phyloP scores from a whole-genome alignment of 92 coral and sea anemone species.

The Umimayanthus kanabou region DNA sequence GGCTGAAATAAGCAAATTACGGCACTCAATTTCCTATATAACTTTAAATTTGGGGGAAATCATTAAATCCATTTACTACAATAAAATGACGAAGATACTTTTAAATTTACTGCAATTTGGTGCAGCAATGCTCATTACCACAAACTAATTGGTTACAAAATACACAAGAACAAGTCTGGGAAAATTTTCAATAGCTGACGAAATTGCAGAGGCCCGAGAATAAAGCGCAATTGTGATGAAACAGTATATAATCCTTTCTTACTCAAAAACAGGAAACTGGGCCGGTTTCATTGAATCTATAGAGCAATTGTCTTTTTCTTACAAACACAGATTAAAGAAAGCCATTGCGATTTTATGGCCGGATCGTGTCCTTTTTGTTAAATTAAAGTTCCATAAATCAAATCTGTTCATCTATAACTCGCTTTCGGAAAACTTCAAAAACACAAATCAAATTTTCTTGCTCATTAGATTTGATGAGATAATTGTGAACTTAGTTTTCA shows the following conservation, averaged over 20 bases:
- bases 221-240: not conserved
- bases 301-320: not conserved
- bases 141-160: constrained; percentile 74
- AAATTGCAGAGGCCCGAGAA: not conserved
- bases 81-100: constrained; percentile 81
- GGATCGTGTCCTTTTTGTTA: constrained; percentile 1
- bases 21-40: not conserved
- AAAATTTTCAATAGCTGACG: constrained; percentile 31
- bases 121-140: constrained; percentile 72
- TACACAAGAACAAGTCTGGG: constrained; percentile 50
- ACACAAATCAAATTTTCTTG: constrained; percentile 54
- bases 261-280: constrained; percentile 10
- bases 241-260: not conserved
- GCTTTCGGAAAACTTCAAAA: constrained; percentile 51
- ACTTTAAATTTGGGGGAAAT: constrained; percentile 37
- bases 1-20: constrained; percentile 1
- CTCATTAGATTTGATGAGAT: constrained; percentile 71
- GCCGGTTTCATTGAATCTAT: not conserved
- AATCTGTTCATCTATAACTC: not conserved
- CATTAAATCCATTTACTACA: constrained; percentile 68
- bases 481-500: constrained; percentile 63
- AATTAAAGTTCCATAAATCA: constrained; percentile 22
- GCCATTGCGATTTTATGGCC: not conserved
- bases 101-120: constrained; percentile 74
- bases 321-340: constrained; percentile 18